Evolutionary conservation across 2,888 invertebrate genomes (phyloP).

Genomic region (Gymnoscelis rufifasciata): DNA sequence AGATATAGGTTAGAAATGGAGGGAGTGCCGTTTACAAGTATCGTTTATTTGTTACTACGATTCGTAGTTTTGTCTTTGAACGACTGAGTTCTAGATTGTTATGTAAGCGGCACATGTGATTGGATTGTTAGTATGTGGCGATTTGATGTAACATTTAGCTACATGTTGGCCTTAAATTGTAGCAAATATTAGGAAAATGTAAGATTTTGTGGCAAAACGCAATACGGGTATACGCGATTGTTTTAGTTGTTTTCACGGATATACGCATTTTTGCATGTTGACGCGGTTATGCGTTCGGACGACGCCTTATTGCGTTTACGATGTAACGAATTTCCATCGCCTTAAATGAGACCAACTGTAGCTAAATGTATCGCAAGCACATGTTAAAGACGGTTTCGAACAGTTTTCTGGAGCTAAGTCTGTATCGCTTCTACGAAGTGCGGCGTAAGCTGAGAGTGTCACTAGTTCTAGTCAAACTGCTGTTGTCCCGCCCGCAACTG

Average conservation of each 20-base stretch:
- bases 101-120: neutral
- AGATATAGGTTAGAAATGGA: too few relatives aligned
- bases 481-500: conserved; percentile 18
- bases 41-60: too few relatives aligned
- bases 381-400: neutral
- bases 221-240: too few relatives aligned
- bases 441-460: conserved; percentile 10
- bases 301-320: too few relatives aligned
- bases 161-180: neutral
- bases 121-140: neutral
- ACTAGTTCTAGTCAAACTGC: conserved; percentile 24
- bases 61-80: too few relatives aligned
- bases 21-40: neutral
- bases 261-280: too few relatives aligned
- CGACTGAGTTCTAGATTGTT: neutral
- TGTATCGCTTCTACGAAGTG: conserved; percentile 5
- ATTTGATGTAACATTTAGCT: neutral
- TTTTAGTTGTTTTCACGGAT: too few relatives aligned
- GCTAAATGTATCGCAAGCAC: neutral
- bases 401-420: neutral
- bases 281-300: too few relatives aligned
- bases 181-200: too few relatives aligned
- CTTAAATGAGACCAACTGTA: neutral
- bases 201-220: too few relatives aligned
- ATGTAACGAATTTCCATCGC: too few relatives aligned